Conservation (phyloP, 1,140 invertebrate genomes). For the Fopius arisanus region DNA sequence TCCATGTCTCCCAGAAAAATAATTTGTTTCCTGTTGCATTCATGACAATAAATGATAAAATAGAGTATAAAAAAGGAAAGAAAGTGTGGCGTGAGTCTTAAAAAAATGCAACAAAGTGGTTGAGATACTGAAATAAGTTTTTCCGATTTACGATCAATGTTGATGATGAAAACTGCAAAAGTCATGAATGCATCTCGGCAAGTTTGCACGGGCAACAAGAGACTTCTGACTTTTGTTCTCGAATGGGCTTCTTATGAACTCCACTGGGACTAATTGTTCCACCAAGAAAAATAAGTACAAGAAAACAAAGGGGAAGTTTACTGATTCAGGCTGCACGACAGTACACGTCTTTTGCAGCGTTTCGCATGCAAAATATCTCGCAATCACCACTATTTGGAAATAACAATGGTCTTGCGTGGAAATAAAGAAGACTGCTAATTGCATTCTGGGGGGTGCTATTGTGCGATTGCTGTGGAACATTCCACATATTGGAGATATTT, state of each 20-base stretch:
- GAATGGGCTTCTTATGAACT: background rate
- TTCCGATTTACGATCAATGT: background rate
- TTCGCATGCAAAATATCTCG: background rate
- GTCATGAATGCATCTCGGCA: background rate
- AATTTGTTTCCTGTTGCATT: too few species aligned
- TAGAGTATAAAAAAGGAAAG: too few species aligned
- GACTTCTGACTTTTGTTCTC: background rate
- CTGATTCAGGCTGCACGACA: background rate
- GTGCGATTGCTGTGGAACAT: background rate
- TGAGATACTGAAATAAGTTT: background rate
- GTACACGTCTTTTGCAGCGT: background rate
- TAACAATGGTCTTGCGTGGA: background rate
- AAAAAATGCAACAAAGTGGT: too few species aligned
- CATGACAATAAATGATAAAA: too few species aligned
- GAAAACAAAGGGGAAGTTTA: background rate
- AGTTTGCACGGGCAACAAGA: background rate
- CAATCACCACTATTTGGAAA: background rate
- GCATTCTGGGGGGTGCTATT: background rate
- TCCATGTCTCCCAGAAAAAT: too few species aligned
- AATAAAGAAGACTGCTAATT: background rate
- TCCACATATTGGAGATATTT: background rate
- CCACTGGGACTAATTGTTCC: background rate
- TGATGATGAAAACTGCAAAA: background rate
- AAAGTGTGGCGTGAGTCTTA: too few species aligned
- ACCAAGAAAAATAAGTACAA: background rate